Percentiles rank a stretch among this genome's conserved stretches.
These are phyloP conservation scores for Pristionchus mayeri DNA, from an alignment of 2,888 invertebrate genomes.

Conservation along the genomic window DNA sequence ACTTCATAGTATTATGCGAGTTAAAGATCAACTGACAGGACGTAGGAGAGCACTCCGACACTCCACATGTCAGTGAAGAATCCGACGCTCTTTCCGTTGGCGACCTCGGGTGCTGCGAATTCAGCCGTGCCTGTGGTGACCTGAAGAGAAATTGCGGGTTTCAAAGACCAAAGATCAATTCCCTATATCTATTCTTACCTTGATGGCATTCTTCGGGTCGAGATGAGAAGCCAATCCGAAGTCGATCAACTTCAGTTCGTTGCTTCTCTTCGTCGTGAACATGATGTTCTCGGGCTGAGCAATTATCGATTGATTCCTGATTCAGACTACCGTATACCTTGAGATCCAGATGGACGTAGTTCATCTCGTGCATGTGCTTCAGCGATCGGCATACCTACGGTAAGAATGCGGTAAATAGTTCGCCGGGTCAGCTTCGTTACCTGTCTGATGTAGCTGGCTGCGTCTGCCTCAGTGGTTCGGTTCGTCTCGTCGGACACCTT, in stretches of 20 bases:
- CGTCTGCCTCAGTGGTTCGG: constrained; percentile 98
- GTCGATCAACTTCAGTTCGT: constrained; percentile 97
- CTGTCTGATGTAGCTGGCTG: constrained; percentile 98
- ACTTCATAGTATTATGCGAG: not conserved
- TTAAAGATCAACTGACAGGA: constrained; percentile 84
- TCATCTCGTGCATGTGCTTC: constrained; percentile 98
- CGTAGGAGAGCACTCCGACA: constrained; percentile 96
- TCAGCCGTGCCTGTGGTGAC: constrained; percentile 91
- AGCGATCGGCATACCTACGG: constrained; percentile 94
- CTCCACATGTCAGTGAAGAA: constrained; percentile 99
- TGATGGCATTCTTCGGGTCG: constrained; percentile 97
- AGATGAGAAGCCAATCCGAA: constrained; percentile 98
- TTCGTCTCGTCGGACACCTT: constrained; percentile 98
- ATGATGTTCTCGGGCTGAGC: constrained; percentile 95
- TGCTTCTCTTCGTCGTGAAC: constrained; percentile 96
- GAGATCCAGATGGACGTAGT: constrained; percentile 93
- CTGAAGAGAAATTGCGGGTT: constrained; percentile 31
- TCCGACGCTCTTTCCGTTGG: constrained; percentile 97
- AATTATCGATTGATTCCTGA: constrained; percentile 78
- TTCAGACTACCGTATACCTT: constrained; percentile 72
- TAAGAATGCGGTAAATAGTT: not conserved
- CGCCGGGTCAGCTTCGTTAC: constrained; percentile 58
- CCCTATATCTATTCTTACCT: constrained; percentile 81
- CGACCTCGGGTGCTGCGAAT: constrained; percentile 99
- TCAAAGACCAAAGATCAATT: constrained; percentile 39